Evolutionary conservation across 2,888 invertebrate genomes (phyloP).

Genomic region (Synergus itoensis): DNA sequence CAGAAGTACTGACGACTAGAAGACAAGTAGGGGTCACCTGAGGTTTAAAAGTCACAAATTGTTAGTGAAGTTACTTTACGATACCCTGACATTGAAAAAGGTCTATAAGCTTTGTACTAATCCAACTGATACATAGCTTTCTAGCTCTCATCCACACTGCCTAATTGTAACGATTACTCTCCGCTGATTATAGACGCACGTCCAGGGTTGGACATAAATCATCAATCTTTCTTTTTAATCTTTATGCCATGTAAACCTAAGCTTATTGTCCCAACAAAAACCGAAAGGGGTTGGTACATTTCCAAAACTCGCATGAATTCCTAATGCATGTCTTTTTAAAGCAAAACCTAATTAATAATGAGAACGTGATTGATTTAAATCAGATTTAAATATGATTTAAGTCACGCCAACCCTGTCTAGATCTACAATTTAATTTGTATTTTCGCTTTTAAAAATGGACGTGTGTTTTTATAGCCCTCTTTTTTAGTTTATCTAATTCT

Average conservation of each 20-base stretch:
- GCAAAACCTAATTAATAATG: neutral
- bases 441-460: neutral
- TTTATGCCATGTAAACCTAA: neutral
- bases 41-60: conserved; percentile 77
- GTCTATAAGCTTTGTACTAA: conserved; percentile 54
- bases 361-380: neutral
- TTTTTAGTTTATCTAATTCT: neutral
- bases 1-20: conserved; percentile 77
- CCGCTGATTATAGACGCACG: conserved; percentile 21
- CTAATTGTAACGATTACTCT: neutral
- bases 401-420: conserved; percentile 52
- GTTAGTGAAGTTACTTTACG: conserved; percentile 68
- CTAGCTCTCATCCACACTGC: conserved; percentile 16
- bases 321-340: neutral
- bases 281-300: neutral
- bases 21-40: conserved; percentile 77
- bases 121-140: conserved; percentile 3
- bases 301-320: neutral
- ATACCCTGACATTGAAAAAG: conserved; percentile 56
- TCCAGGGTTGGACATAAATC: conserved; percentile 28
- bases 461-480: neutral
- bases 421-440: conserved; percentile 53
- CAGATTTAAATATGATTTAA: conserved; percentile 24
- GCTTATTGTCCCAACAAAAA: neutral
- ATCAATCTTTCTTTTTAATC: neutral